Percentiles rank a stretch among this genome's conserved stretches.
Conservation (phyloP, 2,888 invertebrate genomes). For the Heliconius aoede region DNA sequence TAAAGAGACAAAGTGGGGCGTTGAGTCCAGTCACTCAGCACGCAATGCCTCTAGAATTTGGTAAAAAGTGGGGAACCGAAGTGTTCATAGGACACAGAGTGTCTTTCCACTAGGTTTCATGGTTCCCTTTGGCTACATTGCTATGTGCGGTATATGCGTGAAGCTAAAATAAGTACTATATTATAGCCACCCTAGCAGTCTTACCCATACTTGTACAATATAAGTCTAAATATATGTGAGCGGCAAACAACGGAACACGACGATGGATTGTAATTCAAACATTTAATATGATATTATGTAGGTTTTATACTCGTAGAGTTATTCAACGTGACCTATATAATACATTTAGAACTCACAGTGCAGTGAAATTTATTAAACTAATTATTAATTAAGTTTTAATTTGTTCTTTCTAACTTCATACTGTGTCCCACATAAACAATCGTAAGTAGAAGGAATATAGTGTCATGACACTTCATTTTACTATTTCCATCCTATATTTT, state of each 20-base stretch:
- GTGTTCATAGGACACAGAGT: not conserved
- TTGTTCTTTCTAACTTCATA: too few relatives aligned
- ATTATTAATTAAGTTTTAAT: too few relatives aligned
- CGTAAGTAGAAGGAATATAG: too few relatives aligned
- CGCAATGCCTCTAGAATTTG: too few relatives aligned
- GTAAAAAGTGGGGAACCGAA: not conserved
- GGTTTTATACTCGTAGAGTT: not conserved
- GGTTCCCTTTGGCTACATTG: not conserved
- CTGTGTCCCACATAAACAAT: too few relatives aligned
- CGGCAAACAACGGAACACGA: conserved; percentile 5
- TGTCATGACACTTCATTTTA: too few relatives aligned
- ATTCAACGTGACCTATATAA: not conserved
- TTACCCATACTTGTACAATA: not conserved
- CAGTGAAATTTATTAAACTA: too few relatives aligned
- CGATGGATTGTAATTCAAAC: conserved; percentile 14
- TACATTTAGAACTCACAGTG: not conserved
- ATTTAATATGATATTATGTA: not conserved
- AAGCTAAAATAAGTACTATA: not conserved
- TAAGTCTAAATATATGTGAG: conserved; percentile 4
- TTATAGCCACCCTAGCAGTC: not conserved
- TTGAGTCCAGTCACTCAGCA: not conserved
- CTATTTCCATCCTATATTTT: too few relatives aligned
- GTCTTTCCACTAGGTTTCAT: not conserved
- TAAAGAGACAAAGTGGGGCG: too few relatives aligned
- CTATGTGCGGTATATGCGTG: not conserved